Evolutionary conservation across 1,140 invertebrate genomes (phyloP), one percentile per base, ranked within the genome.

Genomic region (Bombus affinis): DNA sequence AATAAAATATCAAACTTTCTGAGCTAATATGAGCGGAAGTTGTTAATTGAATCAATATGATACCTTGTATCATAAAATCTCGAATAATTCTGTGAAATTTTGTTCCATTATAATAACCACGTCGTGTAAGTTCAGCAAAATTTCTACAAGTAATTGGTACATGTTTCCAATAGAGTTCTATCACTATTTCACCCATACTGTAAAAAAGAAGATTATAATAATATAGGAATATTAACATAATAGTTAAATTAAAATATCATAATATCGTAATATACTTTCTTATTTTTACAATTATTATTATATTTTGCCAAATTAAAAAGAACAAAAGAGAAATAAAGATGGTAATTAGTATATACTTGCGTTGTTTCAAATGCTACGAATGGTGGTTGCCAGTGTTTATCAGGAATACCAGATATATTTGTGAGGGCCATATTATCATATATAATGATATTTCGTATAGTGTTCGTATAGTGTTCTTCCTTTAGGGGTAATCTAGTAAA

Each of bases 101-200:
- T 15, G 98, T 98, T 82, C 98, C 98, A 95, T 99, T 99, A 93
- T 99, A 99, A 95, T 99, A 99, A 44, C 98, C 98, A 93, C 99
- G 96, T 86, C 98, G 95, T 0, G 97, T 96, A 47, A 99, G 95
- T 95, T 99, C 99, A 79, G 98, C 98, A 96, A 99, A 99, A 94
- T 99, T 99, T 92, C 98, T 96, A 88, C 99, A 99, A 5, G 99
- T 99, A 83, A 97, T 97, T 39, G 99, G 99, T 15, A 99, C 97
- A 95, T 99, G 99, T 95, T 99, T 98, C 99, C 99, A 99, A 93
- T 99, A 99, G 71, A 99, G 95, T 94, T 99, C 99, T 66, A 99
- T 95, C 1, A 97, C 96, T 47, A 99, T 96, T 92, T 98, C 97
- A 2, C 99, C 99, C 98, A 99, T 99, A 59, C 99, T 99, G 93